Base-by-base conservation (phyloP, 2,797 vertebrate species). In the Dryobates pubescens region DNA sequence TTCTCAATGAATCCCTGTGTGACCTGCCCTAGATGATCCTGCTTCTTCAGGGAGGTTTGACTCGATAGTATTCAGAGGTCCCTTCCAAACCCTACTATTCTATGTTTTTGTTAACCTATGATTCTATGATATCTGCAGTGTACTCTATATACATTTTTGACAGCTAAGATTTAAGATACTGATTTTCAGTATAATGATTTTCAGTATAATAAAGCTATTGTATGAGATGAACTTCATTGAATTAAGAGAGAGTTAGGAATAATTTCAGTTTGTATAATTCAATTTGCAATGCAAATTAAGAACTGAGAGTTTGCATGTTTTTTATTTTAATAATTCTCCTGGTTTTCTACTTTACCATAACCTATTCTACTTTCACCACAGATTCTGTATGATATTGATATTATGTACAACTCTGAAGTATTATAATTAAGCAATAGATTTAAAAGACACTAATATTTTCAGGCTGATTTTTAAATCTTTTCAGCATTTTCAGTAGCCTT, bases 181-280 rank as follows among this genome's bases (percentile, higher is more conserved):
- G 20, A 80, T 62, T 90, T 93, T 90, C 68, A 74, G 23, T 91
- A 86, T 82, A 84, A 82, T 68, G 20, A 80, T 62, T 88, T 94
- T 90, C 68, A 74, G 23, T 91, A 86, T 82, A 84, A 82, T 71
- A 38, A 17, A 58, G 4, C 13, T 84, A 68, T 84, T 86, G 51
- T 47, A 59, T 77, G 82, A 63, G 7, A 90, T 87, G 59, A 93
- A 72, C 69, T 90, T 93, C 68, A 85, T 30, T 90, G 62, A 88
- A 47, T 17, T 91, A 90, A 88, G 30, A 70, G 57, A 64, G 29
- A 89, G 30, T 68, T 73, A 36, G 41, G 49, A 45, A 10, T 68
- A 90, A 90, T 86, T 94, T 90, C 56, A 43, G 41, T 69, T 88
- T 84, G 20, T 61, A 26, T 69, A 80, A 75, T 89, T 86, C 47